These are phyloP conservation scores for Aphrophora alni DNA, from an alignment of 2,888 invertebrate species.

Conservation along the genomic window DNA sequence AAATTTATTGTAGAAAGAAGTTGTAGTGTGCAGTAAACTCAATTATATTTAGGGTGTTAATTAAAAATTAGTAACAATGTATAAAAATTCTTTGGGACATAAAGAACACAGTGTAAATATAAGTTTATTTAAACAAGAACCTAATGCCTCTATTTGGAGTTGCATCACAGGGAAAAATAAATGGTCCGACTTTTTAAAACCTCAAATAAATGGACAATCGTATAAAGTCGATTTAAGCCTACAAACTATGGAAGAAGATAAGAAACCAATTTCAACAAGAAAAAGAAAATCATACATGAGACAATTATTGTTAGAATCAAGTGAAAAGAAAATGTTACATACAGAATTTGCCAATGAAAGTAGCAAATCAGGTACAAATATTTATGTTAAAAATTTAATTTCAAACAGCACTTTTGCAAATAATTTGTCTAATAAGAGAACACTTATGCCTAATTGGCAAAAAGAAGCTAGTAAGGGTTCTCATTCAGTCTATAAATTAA, in stretches of 20 bases:
- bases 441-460: background rate
- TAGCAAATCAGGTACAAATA: background rate
- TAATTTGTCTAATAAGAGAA: background rate
- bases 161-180: background rate
- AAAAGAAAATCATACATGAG: background rate
- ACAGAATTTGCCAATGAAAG: background rate
- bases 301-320: background rate
- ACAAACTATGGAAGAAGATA: background rate
- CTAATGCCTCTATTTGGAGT: background rate
- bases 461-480: background rate
- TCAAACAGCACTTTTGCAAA: background rate
- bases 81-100: background rate
- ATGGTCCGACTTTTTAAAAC: slow-evolving; percentile 3
- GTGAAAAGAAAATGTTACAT: background rate
- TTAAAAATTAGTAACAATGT: background rate
- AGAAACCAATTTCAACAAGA: background rate
- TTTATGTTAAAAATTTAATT: background rate
- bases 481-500: background rate
- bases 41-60: background rate
- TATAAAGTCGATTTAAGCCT: background rate
- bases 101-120: background rate
- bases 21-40: too few relatives aligned
- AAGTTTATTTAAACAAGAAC: background rate
- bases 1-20: background rate
- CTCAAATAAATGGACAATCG: background rate